A percentile compares a stretch with the other conserved stretches of the same genome.
Evolutionary conservation across 2,113 vertebrate species (phyloP).

Genomic region (Burhinus bistriatus): DNA sequence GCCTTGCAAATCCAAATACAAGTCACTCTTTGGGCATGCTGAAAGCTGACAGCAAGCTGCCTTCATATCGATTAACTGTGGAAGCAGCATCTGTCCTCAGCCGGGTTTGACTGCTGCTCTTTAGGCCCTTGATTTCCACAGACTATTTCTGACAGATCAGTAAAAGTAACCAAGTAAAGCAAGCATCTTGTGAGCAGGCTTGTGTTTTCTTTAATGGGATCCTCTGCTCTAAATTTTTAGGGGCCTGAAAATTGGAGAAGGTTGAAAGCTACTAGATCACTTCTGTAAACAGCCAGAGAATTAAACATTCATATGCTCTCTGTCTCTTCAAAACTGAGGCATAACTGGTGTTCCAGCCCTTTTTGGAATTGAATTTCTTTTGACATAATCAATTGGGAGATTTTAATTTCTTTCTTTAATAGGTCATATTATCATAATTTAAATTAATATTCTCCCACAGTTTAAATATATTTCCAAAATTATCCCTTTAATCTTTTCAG

Average conservation of each 20-base stretch:
- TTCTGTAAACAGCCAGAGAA: neutral
- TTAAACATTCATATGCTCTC: neutral
- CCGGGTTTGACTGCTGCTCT: neutral
- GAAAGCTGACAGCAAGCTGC: neutral
- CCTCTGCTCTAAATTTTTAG: neutral
- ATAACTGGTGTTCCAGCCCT: neutral
- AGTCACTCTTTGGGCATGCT: neutral
- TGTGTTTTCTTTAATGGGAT: neutral
- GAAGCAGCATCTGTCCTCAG: neutral
- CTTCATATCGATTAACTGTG: neutral
- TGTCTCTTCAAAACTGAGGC: neutral
- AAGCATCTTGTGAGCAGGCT: neutral
- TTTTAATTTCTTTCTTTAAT: slow-evolving; percentile 44
- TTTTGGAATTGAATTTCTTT: neutral
- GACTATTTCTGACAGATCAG: neutral
- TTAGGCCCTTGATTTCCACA: neutral
- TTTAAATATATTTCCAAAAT: slow-evolving; percentile 32
- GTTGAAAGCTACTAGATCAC: neutral
- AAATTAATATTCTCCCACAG: neutral
- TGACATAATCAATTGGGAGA: neutral
- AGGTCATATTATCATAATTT: slow-evolving; percentile 61
- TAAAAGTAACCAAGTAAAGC: neutral
- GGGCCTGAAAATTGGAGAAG: neutral
- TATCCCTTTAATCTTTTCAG: slow-evolving; percentile 19
- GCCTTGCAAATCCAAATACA: neutral